Conservation (phyloP, 1,140 invertebrate genomes). For the Drosophila albomicans region DNA sequence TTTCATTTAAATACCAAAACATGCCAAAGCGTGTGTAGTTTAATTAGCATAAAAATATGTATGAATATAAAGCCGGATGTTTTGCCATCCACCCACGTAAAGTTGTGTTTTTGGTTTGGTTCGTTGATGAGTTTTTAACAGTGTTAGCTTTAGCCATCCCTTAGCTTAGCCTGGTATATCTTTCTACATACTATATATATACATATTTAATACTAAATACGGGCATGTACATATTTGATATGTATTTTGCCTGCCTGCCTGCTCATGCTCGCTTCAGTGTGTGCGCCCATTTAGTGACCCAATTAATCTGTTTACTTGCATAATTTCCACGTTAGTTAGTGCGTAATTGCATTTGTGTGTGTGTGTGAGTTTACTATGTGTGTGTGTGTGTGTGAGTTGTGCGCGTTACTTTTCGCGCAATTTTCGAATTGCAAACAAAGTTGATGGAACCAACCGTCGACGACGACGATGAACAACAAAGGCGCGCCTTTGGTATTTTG, state of each 20-base stretch:
- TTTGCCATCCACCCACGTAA: neutral
- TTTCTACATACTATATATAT: conserved; percentile 7
- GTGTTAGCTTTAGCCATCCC: neutral
- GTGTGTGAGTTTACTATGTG: conserved; percentile 14
- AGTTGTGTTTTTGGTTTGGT: neutral
- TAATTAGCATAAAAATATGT: conserved; percentile 8
- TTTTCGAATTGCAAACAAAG: conserved; percentile 74
- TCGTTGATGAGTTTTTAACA: neutral
- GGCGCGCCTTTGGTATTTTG: conserved; percentile 62
- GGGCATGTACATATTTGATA: conserved; percentile 32
- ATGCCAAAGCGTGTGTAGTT: neutral
- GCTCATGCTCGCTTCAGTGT: neutral
- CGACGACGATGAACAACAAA: conserved; percentile 49
- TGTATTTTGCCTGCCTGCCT: conserved; percentile 5
- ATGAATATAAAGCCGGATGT: conserved; percentile 12
- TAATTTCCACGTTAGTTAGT: conserved; percentile 76
- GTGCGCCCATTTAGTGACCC: conserved; percentile 58
- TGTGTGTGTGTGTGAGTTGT: conserved; percentile 40
- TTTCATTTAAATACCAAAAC: conserved; percentile 14
- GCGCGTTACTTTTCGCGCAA: conserved; percentile 69
- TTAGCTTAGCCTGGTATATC: neutral
- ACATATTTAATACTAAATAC: conserved; percentile 29
- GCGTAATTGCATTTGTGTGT: conserved; percentile 66
- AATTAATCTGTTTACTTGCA: conserved; percentile 82
- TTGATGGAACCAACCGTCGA: conserved; percentile 66